phyloP scores from a whole-genome alignment of 2,888 invertebrate genomes.

The Raillietiella orientalis region DNA sequence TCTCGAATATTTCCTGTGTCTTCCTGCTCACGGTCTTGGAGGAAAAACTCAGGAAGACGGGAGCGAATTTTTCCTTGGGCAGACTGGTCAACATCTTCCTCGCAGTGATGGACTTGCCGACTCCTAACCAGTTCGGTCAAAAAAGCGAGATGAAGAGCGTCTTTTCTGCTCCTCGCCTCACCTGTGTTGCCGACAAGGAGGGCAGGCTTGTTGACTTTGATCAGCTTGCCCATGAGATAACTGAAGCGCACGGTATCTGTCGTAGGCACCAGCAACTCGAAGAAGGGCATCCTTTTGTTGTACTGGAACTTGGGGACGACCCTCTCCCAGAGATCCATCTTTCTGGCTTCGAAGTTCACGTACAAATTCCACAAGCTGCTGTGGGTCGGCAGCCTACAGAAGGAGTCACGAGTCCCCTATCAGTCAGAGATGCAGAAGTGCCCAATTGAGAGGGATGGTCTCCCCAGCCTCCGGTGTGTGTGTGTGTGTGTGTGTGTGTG shows the following conservation, averaged over 20 bases:
- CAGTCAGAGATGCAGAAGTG: constrained; percentile 2
- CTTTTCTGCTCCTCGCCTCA: no score
- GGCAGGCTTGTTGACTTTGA: constrained; percentile 36
- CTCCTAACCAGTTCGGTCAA: constrained; percentile 33
- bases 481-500: no score
- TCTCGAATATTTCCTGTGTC: constrained; percentile 51
- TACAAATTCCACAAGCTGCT: constrained; percentile 40
- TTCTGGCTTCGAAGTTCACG: constrained; percentile 30
- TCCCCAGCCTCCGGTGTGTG: no score
- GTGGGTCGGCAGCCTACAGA: constrained; percentile 27
- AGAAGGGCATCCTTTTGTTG: constrained; percentile 34
- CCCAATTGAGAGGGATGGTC: no score
- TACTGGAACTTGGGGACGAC: constrained; percentile 40
- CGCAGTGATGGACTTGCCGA: constrained; percentile 62
- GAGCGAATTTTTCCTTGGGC: constrained; percentile 25
- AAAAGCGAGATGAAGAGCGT: no score
- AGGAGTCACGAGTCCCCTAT: constrained; percentile 1
- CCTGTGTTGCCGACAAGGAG: constrained; percentile 67
- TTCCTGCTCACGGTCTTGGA: constrained; percentile 59
- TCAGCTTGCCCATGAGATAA: constrained; percentile 36
- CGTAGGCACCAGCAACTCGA: constrained; percentile 65
- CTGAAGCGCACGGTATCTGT: constrained; percentile 65
- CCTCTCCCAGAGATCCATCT: constrained; percentile 41
- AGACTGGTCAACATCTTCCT: constrained; percentile 33
- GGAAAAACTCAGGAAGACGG: constrained; percentile 54